A percentile compares a stretch with the other conserved stretches of the same genome.
Conservation (phyloP, 1,140 invertebrate species). For the Drosophila nannoptera region DNA sequence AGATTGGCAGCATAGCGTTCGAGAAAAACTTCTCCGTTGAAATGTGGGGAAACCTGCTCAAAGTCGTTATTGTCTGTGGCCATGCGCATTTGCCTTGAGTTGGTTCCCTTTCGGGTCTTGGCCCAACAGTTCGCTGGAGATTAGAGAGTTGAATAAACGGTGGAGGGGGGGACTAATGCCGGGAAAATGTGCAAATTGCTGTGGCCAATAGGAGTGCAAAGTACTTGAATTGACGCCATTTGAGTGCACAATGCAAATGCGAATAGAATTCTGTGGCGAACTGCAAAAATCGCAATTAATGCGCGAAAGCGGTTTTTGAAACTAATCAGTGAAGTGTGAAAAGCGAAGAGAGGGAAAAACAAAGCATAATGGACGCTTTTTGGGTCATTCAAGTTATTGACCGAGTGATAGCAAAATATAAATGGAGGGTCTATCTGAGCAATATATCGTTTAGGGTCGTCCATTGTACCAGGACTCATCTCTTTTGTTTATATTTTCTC, state of each 20-base stretch:
- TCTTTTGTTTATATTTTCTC: too few relatives aligned
- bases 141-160: neutral
- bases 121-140: constrained; percentile 14
- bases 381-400: neutral
- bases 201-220: constrained; percentile 35
- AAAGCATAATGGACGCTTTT: neutral
- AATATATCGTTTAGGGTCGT: too few relatives aligned
- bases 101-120: constrained; percentile 27
- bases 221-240: constrained; percentile 20
- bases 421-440: too few relatives aligned
- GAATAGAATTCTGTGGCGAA: constrained; percentile 23
- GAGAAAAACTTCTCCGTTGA: constrained; percentile 26
- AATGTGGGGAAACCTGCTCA: neutral
- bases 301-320: neutral
- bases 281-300: constrained; percentile 17
- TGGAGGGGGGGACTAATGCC: neutral
- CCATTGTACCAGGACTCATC: too few relatives aligned
- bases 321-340: constrained; percentile 1
- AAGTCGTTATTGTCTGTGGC: constrained; percentile 18
- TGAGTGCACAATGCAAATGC: constrained; percentile 34
- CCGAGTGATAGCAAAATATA: too few relatives aligned
- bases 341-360: neutral
- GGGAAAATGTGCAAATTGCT: constrained; percentile 46
- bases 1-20: constrained; percentile 35
- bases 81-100: constrained; percentile 15